Evolutionary conservation across 1,140 invertebrate genomes (phyloP).

Genomic region (Oedothorax gibbosus): DNA sequence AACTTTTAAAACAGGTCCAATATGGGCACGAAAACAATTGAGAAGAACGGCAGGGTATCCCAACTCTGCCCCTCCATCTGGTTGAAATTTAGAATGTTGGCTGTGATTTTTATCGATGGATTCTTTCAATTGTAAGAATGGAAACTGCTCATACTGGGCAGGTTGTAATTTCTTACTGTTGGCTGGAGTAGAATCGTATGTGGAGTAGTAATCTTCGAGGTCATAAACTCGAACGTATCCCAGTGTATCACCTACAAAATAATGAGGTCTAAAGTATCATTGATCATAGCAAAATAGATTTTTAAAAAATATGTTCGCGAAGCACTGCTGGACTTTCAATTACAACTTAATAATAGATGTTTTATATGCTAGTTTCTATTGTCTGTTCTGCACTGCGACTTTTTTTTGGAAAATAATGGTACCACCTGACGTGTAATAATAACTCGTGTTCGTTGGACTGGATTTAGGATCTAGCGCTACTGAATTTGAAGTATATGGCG

Average conservation of each 20-base stretch:
- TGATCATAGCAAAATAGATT: too few species aligned
- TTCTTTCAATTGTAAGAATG: conserved; percentile 26
- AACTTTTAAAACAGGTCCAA: conserved; percentile 22
- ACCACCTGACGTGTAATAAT: too few species aligned
- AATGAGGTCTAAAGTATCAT: too few species aligned
- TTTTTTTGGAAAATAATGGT: too few species aligned
- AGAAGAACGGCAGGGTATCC: conserved; percentile 28
- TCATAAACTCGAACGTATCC: conserved; percentile 18
- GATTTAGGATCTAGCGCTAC: too few species aligned
- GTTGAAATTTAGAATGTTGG: conserved; percentile 9
- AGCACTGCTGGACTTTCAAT: too few species aligned
- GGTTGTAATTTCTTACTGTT: not conserved
- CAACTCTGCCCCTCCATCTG: not conserved
- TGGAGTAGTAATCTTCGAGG: conserved; percentile 39
- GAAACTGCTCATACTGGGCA: not conserved
- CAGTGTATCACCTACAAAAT: conserved; percentile 24
- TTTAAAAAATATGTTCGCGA: too few species aligned
- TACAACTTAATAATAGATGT: too few species aligned
- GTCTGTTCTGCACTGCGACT: too few species aligned
- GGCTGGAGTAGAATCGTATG: not conserved
- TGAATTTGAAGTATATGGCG: too few species aligned
- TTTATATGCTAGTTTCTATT: too few species aligned
- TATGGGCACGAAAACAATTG: conserved; percentile 32
- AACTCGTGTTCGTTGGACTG: too few species aligned
- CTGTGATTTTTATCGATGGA: not conserved